A percentile compares a stretch with the other conserved stretches of the same genome.
Evolutionary conservation across 2,113 vertebrate species (phyloP).

Genomic region (Spizaetus ornatus): DNA sequence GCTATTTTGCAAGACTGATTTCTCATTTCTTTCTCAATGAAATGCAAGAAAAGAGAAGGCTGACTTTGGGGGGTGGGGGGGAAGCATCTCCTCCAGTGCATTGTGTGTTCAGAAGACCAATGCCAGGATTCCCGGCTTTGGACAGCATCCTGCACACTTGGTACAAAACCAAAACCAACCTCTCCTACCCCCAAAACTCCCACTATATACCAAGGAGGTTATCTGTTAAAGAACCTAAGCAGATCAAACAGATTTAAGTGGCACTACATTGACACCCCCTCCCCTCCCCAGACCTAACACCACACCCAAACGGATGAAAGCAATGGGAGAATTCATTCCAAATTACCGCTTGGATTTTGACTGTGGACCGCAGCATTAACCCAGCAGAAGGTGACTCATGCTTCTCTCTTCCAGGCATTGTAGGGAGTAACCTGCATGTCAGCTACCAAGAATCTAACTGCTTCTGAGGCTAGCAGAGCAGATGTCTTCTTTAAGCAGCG

Average conservation of each 20-base stretch:
- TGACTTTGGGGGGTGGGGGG: neutral
- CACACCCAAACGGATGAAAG: neutral
- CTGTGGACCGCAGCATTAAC: neutral
- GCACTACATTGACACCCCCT: neutral
- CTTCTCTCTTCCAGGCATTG: conserved; percentile 5
- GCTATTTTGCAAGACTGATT: neutral
- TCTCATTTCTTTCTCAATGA: neutral
- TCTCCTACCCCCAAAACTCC: neutral
- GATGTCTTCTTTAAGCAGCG: neutral
- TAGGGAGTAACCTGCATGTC: conserved; percentile 15
- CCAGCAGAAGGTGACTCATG: conserved; percentile 1
- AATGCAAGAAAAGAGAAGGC: neutral
- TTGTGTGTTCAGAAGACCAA: neutral
- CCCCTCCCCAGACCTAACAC: neutral
- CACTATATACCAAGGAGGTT: neutral
- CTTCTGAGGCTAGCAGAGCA: neutral
- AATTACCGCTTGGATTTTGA: neutral
- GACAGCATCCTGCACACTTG: neutral
- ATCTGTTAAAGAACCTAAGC: neutral
- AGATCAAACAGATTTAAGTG: neutral
- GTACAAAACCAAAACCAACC: neutral
- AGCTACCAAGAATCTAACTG: neutral
- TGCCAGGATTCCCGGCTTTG: neutral
- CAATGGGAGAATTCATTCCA: neutral
- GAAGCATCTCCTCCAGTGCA: neutral